A percentile compares a stretch with the other conserved stretches of the same genome.
These are phyloP conservation scores for Drosophila mayri DNA, from an alignment of 1,140 invertebrate genomes.

Conservation along the genomic window DNA sequence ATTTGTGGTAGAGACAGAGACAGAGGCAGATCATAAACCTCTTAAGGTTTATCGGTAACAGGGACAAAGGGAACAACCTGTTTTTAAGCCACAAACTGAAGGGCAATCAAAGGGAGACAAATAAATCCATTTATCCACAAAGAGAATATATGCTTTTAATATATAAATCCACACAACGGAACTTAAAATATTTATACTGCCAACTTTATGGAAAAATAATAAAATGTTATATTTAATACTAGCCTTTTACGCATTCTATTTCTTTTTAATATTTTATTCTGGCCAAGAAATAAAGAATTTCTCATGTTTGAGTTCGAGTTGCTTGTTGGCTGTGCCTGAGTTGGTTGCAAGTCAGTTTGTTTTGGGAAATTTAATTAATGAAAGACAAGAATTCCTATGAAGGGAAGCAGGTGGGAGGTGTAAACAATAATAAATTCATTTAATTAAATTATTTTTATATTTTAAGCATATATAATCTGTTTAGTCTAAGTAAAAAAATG, in stretches of 20 bases:
- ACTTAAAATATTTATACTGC: neutral
- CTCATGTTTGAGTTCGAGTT: constrained; percentile 17
- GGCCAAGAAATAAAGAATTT: constrained; percentile 42
- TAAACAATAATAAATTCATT: neutral
- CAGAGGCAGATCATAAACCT: constrained; percentile 44
- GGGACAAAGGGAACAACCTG: constrained; percentile 46
- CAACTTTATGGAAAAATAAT: neutral
- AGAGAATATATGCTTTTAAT: neutral
- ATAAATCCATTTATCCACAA: neutral
- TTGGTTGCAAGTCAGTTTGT: constrained; percentile 48
- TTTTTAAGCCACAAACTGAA: constrained; percentile 16
- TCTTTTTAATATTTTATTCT: constrained; percentile 29
- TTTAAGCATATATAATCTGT: neutral
- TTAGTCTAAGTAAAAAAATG: fast-evolving
- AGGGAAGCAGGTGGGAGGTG: neutral
- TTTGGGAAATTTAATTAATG: constrained; percentile 54
- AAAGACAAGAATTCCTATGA: constrained; percentile 7
- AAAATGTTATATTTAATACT: neutral
- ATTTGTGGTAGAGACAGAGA: constrained; percentile 26
- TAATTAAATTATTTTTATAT: neutral
- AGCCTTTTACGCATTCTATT: constrained; percentile 3
- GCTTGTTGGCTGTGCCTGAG: constrained; percentile 10
- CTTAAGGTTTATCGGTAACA: constrained; percentile 18
- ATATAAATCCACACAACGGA: neutral
- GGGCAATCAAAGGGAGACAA: neutral